phyloP scores from a whole-genome alignment of 2,888 invertebrate species.

The Mythimna lalbum region DNA sequence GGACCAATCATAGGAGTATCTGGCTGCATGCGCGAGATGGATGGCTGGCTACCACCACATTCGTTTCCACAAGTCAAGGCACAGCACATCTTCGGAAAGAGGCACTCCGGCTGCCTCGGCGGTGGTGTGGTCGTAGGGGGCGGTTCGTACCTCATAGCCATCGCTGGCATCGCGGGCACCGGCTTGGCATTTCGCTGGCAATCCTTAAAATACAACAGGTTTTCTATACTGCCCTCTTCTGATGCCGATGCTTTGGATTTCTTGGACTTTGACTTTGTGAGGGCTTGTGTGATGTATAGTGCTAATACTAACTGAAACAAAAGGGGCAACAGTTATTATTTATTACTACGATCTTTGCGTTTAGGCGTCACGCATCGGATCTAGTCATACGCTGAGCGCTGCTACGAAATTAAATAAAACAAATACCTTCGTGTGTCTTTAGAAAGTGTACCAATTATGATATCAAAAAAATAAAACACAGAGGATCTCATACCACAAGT shows the following conservation, averaged over 20 bases:
- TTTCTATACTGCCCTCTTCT: slow-evolving; percentile 85
- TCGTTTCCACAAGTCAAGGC: slow-evolving; percentile 81
- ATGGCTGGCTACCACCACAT: slow-evolving; percentile 60
- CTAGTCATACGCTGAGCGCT: too few species aligned
- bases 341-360: too few species aligned
- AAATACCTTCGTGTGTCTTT: too few species aligned
- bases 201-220: slow-evolving; percentile 84
- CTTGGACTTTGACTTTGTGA: slow-evolving; percentile 61
- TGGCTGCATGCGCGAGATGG: slow-evolving; percentile 60
- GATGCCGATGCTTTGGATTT: slow-evolving; percentile 72
- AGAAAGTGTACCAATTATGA: too few species aligned
- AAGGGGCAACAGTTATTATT: too few species aligned
- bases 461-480: too few species aligned
- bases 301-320: slow-evolving; percentile 76
- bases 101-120: slow-evolving; percentile 66
- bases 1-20: slow-evolving; percentile 39
- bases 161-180: neutral
- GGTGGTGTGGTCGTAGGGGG: slow-evolving; percentile 16
- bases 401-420: too few species aligned
- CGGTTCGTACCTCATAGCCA: slow-evolving; percentile 3
- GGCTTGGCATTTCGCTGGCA: slow-evolving; percentile 73
- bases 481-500: too few species aligned
- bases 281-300: slow-evolving; percentile 68
- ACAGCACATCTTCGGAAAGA: slow-evolving; percentile 83
- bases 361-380: too few species aligned